phyloP scores from a whole-genome alignment of 1,140 invertebrate species.

The Theocolax elegans region DNA sequence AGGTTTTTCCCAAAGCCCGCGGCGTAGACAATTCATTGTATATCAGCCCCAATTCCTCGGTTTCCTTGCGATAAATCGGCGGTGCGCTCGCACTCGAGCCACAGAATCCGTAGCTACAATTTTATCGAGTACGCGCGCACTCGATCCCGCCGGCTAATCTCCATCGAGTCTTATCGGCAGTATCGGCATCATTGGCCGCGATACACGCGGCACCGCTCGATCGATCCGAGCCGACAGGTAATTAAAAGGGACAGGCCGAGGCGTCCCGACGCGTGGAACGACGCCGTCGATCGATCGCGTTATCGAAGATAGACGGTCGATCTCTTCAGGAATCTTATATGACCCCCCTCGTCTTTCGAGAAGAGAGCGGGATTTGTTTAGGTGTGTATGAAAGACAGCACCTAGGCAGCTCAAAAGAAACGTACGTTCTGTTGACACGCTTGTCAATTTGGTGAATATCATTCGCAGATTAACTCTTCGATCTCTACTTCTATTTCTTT shows the following conservation, averaged over 20 bases:
- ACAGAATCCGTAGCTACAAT: not conserved
- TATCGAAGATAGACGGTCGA: not conserved
- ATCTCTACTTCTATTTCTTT: not conserved
- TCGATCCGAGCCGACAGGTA: conserved; percentile 43
- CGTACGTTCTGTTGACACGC: conserved; percentile 52
- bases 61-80: conserved; percentile 15
- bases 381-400: not conserved
- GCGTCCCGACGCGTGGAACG: conserved; percentile 33
- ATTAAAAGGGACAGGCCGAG: conserved; percentile 51
- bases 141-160: conserved; percentile 23
- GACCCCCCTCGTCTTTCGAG: not conserved
- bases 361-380: not conserved
- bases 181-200: not conserved
- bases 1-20: conserved; percentile 8
- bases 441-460: conserved; percentile 42
- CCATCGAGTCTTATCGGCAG: conserved; percentile 19
- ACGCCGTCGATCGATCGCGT: conserved; percentile 15
- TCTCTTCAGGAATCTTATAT: too few relatives aligned
- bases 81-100: not conserved
- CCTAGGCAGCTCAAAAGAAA: too few relatives aligned
- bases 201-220: not conserved
- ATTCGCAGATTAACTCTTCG: conserved; percentile 5
- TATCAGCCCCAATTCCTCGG: too few relatives aligned
- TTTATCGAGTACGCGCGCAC: conserved; percentile 17
- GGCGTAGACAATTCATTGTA: not conserved